Percentiles rank a stretch among this genome's conserved stretches.
These are phyloP conservation scores for Lutraria lutraria DNA, from an alignment of 2,888 invertebrate genomes.

Conservation along the genomic window DNA sequence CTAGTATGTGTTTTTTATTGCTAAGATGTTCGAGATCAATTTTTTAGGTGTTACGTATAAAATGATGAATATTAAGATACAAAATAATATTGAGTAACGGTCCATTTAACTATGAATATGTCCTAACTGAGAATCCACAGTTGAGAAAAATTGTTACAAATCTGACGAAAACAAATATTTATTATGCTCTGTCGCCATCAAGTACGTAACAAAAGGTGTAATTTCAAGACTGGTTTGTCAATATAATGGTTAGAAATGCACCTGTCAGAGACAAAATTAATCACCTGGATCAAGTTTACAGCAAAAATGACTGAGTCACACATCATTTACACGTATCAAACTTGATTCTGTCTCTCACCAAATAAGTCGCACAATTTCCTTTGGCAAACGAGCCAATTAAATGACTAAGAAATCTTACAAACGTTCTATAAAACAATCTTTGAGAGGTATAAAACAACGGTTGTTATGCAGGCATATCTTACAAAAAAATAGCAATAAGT, in stretches of 20 bases:
- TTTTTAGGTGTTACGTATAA: no score
- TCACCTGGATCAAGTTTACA: not conserved
- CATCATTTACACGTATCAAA: not conserved
- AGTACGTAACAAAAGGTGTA: not conserved
- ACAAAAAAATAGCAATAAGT: no score
- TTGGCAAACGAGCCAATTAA: not conserved
- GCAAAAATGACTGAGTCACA: not conserved
- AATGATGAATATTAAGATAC: no score
- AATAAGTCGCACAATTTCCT: not conserved
- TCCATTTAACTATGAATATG: no score
- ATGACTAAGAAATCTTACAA: no score
- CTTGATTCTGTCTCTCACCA: not conserved
- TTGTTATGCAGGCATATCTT: no score
- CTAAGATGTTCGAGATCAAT: no score
- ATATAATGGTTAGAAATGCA: not conserved
- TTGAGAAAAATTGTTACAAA: not conserved
- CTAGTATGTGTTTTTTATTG: no score
- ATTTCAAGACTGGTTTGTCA: not conserved
- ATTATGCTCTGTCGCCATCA: not conserved
- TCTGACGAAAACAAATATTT: not conserved
- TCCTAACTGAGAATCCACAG: no score
- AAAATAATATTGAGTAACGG: no score
- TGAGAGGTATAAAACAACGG: no score
- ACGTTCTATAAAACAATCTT: no score
- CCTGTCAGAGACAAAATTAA: not conserved